Base-by-base conservation (phyloP, 1,140 invertebrate species). In the Tetramorium parvispinum region DNA sequence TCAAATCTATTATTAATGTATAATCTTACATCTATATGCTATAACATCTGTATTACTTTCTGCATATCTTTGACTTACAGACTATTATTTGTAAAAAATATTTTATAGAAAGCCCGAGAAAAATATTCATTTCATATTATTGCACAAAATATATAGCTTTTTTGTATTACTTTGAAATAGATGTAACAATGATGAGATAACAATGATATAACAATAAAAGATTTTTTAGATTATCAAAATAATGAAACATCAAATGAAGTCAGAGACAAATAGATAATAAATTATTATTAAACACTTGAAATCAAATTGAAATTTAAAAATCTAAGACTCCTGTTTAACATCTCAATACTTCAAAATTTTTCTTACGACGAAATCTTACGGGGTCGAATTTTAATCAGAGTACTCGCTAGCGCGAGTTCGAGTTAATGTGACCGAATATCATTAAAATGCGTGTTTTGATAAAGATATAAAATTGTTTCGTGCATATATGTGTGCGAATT, bases 1-100 rank as follows among this genome's bases (percentile, higher is more conserved):
- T 83, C 1, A 68, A 18, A 70, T 32, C 16, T 16, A 53, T 27
- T 43, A 81, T 40, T 66, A 24, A 81, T 32, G 37, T 63, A 59
- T 7, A 49, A 21, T 24, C 68, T 46, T 37, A 37, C 18, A 65
- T 37, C 6, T 61, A 27, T 63, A n/a, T 18, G 18, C 6, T 63
- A 27, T 32, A 46, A 1, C 49, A 1, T 43, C 32, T 32, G 24
- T 68, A 49, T 21, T 24, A 49, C 59, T 55, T 21, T 32, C 3
- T 73, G 5, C 2, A 51, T 3, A 53, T 13, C 32, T 49, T 27
- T 51, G 0, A 16, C n/a, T 43, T 55, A 6, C 5, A 46, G 16
- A 32, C 24, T 43, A 18, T 32, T 40, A 16, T 8, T 21, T 75
- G 40, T 73, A 16, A 18, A 40, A 6, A 37, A 57, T 13, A 37